phyloP scores from a whole-genome alignment of 2,797 vertebrate species.

The Hapalemur alaotrensis region DNA sequence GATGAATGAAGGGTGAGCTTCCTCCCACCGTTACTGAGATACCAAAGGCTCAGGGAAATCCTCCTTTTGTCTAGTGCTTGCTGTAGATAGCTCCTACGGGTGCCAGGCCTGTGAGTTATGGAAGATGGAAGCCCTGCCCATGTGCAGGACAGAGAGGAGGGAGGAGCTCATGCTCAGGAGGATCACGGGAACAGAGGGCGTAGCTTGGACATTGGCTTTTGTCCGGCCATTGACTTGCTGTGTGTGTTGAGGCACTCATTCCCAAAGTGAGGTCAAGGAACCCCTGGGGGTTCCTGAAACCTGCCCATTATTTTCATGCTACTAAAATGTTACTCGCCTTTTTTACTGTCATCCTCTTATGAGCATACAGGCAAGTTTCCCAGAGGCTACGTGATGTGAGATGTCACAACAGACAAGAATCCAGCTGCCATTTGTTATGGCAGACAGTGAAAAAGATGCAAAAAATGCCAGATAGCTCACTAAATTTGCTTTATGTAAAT shows the following conservation, averaged over 20 bases:
- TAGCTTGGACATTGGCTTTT: not conserved
- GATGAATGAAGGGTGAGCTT: not conserved
- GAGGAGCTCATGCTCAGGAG: not conserved
- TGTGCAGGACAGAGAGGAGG: no score
- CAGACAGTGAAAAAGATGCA: not conserved
- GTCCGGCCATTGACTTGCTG: not conserved
- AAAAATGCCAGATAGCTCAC: not conserved
- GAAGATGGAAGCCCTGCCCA: not conserved
- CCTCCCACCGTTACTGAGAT: not conserved
- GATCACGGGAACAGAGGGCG: not conserved
- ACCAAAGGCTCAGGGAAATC: not conserved
- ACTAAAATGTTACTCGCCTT: not conserved
- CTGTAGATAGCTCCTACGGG: not conserved
- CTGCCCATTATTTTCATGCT: not conserved
- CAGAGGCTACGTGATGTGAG: not conserved
- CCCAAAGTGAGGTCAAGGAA: not conserved
- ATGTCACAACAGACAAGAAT: not conserved
- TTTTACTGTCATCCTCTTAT: not conserved
- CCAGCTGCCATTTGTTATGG: not conserved
- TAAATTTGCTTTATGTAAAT: not conserved
- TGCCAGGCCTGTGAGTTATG: no score
- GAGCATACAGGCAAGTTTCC: not conserved
- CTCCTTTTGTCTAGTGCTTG: not conserved
- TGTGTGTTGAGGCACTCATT: not conserved
- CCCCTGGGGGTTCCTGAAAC: not conserved